phyloP scores from a whole-genome alignment of 2,797 vertebrate species.

The Thaleichthys pacificus region DNA sequence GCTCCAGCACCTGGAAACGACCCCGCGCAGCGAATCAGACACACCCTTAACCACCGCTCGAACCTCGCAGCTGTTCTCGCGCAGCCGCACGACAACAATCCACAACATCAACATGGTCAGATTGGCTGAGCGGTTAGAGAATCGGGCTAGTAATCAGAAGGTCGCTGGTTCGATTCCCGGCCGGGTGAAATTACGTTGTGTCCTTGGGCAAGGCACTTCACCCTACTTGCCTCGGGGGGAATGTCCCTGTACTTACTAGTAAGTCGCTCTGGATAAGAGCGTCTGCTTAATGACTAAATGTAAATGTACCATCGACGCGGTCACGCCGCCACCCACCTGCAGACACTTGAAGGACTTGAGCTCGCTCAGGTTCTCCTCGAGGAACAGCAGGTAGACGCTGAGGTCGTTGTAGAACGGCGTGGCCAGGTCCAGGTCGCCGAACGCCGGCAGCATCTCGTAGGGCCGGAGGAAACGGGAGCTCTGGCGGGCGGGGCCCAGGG shows the following conservation, averaged over 20 bases:
- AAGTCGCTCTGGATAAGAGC: too few relatives aligned
- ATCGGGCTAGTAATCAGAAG: too few relatives aligned
- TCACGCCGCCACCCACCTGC: conserved; percentile 66
- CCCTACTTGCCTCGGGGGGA: too few relatives aligned
- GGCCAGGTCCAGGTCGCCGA: conserved; percentile 78
- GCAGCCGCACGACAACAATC: too few relatives aligned
- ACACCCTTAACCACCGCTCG: neutral
- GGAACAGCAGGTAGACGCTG: conserved; percentile 91
- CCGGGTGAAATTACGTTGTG: too few relatives aligned
- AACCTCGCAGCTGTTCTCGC: neutral
- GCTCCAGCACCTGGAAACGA: conserved; percentile 80
- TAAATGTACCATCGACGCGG: too few relatives aligned
- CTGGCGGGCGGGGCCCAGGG: conserved; percentile 81
- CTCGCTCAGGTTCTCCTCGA: conserved; percentile 91
- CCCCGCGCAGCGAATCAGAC: neutral
- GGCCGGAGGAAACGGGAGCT: conserved; percentile 81
- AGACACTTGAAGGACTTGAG: conserved; percentile 94
- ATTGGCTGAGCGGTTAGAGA: too few relatives aligned
- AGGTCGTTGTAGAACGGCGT: conserved; percentile 86
- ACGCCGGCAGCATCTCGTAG: conserved; percentile 89
- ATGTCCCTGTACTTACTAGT: too few relatives aligned
- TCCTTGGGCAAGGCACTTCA: too few relatives aligned
- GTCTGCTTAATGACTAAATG: too few relatives aligned
- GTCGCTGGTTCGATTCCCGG: too few relatives aligned
- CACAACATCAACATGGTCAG: too few relatives aligned